Evolutionary conservation across 1,140 invertebrate genomes (phyloP), one percentile per base, ranked within the genome.

Genomic region (Drosophila cardini): DNA sequence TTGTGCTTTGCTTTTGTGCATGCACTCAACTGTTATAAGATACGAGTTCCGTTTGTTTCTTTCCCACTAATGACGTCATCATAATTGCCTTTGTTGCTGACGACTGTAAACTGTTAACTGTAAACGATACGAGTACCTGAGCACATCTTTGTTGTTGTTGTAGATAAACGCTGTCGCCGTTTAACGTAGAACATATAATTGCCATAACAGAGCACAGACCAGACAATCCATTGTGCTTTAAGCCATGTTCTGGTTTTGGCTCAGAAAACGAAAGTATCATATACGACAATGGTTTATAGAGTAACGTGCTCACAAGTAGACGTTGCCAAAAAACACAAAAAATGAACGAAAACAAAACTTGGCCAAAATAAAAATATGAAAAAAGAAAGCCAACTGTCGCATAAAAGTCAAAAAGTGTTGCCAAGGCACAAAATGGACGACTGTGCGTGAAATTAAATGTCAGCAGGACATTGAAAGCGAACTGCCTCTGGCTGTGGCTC

Each of bases 361-460:
- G 42, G 0, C 53, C 21, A 68, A 42, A 42, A 40, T 26, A 62
- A 43, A 46, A 46, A 63, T n/a, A 45, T 36, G 21, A 10, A 13
- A 48, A 34, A 48, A 10, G 13, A 48, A 5, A 34, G 48, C 53
- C 60, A 43, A 56, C 60, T 71, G 63, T 60, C 46, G 80, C 76
- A 83, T 83, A 83, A 83, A 78, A 83, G 79, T 83, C 84, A 87
- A 77, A 87, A 87, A 89, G 84, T 87, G 84, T 87, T 84, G 84
- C 84, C 80, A 84, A 83, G 79, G 84, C 80, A 89, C 72, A 89
- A 87, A 87, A 89, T 87, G 77, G 76, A 89, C 84, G 84, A 89
- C 84, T 89, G 84, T 87, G 84, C 84, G 84, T 87, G 84, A 87
- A 87, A 87, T 87, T 87, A 89, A 87, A 87, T 87, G 84, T 81